Percentiles rank a stretch among this genome's conserved stretches.
Conservation (phyloP, 2,113 vertebrate species). For the Aplodontia rufa region DNA sequence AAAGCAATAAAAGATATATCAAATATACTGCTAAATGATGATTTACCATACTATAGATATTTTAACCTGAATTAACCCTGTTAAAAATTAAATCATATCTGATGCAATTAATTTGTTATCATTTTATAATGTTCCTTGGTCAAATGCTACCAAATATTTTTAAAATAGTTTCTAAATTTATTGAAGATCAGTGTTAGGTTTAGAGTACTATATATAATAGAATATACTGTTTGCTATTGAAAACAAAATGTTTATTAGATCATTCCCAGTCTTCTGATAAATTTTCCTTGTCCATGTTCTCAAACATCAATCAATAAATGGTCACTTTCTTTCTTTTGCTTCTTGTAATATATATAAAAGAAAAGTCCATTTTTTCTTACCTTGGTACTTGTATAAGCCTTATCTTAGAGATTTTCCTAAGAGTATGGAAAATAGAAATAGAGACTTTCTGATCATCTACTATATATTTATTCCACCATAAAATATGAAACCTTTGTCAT, state of each 20-base stretch:
- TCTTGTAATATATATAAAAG: neutral
- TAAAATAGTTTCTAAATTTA: slow-evolving; percentile 12
- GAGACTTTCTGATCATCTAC: neutral
- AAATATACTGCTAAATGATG: neutral
- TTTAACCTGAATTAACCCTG: neutral
- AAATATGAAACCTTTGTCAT: neutral
- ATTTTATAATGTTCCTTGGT: neutral
- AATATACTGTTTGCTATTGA: neutral
- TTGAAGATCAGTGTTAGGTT: neutral
- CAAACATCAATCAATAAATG: neutral
- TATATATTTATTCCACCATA: neutral
- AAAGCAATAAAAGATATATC: neutral
- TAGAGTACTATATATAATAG: neutral
- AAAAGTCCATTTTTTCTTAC: neutral
- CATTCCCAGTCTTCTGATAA: neutral
- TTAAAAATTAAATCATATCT: slow-evolving; percentile 28
- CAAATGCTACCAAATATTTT: neutral
- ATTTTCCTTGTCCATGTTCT: neutral
- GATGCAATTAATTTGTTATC: neutral
- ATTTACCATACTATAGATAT: neutral
- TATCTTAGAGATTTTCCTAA: neutral
- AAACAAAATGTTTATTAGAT: neutral
- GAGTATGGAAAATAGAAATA: too few species aligned
- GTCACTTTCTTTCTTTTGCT: neutral
- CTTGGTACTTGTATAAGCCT: neutral